Evolutionary conservation across 2,797 vertebrate species (phyloP).

Genomic region (Dendrocincla tyrannina): DNA sequence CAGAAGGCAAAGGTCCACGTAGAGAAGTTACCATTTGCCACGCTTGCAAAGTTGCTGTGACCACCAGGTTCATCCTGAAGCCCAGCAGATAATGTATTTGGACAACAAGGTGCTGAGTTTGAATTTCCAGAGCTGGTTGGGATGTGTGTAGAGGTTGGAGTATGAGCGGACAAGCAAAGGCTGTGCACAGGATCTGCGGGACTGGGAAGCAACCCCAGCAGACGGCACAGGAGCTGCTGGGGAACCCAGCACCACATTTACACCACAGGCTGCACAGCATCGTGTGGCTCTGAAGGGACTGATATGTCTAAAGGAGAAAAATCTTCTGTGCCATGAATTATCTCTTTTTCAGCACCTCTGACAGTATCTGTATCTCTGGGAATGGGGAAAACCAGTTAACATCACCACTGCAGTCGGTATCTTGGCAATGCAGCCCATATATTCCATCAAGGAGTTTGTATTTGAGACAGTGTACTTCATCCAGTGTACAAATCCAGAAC

Average conservation of each 20-base stretch:
- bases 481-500: background rate
- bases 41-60: accelerated
- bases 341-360: background rate
- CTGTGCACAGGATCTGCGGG: background rate
- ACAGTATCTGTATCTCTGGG: background rate
- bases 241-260: background rate
- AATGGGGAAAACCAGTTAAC: background rate
- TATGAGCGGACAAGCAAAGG: background rate
- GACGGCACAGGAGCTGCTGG: background rate
- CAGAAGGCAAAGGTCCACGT: accelerated
- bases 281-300: accelerated
- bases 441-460: background rate
- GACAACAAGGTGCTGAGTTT: background rate
- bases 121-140: background rate
- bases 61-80: background rate
- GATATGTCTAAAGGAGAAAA: background rate
- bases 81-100: background rate
- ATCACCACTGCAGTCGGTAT: background rate
- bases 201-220: accelerated
- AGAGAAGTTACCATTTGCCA: background rate
- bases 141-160: background rate
- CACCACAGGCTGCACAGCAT: accelerated
- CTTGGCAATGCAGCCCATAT: background rate
- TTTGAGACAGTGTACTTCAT: background rate
- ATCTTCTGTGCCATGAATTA: background rate